phyloP scores from a whole-genome alignment of 2,888 invertebrate genomes.

The Camptogramma bilineatum region DNA sequence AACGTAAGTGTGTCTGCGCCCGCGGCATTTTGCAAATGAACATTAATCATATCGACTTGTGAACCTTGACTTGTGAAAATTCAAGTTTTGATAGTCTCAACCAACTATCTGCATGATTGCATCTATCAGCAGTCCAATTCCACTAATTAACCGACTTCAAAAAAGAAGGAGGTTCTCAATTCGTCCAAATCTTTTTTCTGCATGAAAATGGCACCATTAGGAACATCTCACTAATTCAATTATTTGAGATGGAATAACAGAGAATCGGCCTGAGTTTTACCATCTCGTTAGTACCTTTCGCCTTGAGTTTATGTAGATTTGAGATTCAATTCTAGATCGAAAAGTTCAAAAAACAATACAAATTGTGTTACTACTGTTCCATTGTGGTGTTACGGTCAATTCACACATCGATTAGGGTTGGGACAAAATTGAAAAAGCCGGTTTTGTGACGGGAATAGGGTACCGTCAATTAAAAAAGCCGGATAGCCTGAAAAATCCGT shows the following conservation, averaged over 20 bases:
- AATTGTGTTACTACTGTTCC: slow-evolving; percentile 20
- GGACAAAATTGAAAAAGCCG: neutral
- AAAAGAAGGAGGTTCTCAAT: too few species aligned
- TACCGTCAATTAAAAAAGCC: neutral
- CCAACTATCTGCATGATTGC: too few species aligned
- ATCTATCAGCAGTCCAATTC: too few species aligned
- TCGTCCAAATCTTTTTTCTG: too few species aligned
- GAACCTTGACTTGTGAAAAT: neutral
- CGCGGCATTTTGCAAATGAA: slow-evolving; percentile 3
- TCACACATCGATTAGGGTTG: slow-evolving; percentile 21
- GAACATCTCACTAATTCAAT: too few species aligned
- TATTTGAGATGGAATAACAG: too few species aligned
- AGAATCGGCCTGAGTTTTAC: neutral
- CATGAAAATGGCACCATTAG: too few species aligned
- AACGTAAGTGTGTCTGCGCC: slow-evolving; percentile 1
- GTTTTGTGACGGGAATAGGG: neutral
- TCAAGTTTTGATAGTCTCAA: neutral
- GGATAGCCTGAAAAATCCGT: neutral
- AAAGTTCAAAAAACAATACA: slow-evolving; percentile 27
- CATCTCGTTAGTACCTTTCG: neutral
- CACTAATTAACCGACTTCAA: too few species aligned
- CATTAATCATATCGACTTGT: neutral
- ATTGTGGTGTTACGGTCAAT: slow-evolving; percentile 31
- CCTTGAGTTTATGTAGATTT: slow-evolving; percentile 27
- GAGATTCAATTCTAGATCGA: slow-evolving; percentile 13